Conservation (phyloP, 2,113 vertebrate species). For the Sporophila hypoxantha region DNA sequence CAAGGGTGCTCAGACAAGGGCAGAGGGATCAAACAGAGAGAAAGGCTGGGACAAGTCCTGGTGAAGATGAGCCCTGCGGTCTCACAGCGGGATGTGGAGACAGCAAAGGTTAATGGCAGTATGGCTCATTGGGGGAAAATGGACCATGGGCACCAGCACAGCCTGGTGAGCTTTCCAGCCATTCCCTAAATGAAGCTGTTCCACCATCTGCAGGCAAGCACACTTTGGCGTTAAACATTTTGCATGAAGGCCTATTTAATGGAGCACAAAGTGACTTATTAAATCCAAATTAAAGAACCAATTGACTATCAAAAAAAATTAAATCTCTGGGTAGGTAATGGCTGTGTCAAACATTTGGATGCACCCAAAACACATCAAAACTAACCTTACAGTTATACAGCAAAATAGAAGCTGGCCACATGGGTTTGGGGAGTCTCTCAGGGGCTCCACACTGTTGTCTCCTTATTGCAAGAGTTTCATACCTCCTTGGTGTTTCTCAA, state of each 20-base stretch:
- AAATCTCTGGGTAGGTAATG: conserved; percentile 8
- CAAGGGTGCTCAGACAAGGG: neutral
- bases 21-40: neutral
- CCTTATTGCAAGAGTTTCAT: too few species aligned
- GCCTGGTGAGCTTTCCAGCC: neutral
- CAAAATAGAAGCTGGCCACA: neutral
- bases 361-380: neutral
- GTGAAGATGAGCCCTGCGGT: neutral
- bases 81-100: neutral
- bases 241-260: conserved; percentile 48
- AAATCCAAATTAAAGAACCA: conserved; percentile 41
- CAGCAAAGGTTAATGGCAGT: neutral
- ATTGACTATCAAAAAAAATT: conserved; percentile 41
- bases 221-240: conserved; percentile 23
- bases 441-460: too few species aligned
- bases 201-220: conserved; percentile 8
- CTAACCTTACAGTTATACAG: neutral
- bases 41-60: neutral
- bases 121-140: conserved; percentile 22
- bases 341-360: conserved; percentile 1
- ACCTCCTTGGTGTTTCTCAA: too few species aligned
- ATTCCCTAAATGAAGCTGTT: conserved; percentile 39
- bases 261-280: conserved; percentile 36
- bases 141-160: neutral
- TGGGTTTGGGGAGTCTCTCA: neutral